Evolutionary conservation across 2,888 invertebrate genomes (phyloP).

Genomic region (Monoplex corrugatus): DNA sequence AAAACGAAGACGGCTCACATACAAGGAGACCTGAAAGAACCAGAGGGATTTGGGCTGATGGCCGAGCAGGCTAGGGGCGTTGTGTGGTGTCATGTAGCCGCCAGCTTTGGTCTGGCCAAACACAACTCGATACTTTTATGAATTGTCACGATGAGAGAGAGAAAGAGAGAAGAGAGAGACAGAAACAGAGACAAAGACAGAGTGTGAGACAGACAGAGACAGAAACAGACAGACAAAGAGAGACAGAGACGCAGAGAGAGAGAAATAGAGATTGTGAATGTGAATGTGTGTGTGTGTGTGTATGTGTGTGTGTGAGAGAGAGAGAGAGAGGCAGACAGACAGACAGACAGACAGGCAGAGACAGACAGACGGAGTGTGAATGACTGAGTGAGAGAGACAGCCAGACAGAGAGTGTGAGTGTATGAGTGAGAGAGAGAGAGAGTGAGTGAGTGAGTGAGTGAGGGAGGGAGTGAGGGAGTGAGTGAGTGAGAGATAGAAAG

Average conservation of each 20-base stretch:
- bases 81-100: constrained; percentile 21
- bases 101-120: constrained; percentile 23
- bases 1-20: too few relatives aligned
- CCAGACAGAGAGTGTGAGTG: neutral
- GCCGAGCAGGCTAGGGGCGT: neutral
- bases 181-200: neutral
- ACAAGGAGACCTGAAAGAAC: too few relatives aligned
- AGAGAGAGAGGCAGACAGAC: neutral
- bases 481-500: neutral
- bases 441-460: neutral
- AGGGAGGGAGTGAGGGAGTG: neutral
- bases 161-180: constrained; percentile 2
- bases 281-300: neutral
- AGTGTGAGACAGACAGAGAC: neutral
- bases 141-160: constrained; percentile 18
- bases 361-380: too few relatives aligned
- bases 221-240: neutral
- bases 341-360: neutral
- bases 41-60: neutral
- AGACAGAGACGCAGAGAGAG: neutral
- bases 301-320: neutral
- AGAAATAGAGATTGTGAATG: neutral
- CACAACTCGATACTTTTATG: constrained; percentile 42
- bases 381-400: neutral
- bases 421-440: neutral